A percentile compares a stretch with the other conserved stretches of the same genome.
Conservation (phyloP, 2,113 vertebrate genomes). For the Panthera tigris region DNA sequence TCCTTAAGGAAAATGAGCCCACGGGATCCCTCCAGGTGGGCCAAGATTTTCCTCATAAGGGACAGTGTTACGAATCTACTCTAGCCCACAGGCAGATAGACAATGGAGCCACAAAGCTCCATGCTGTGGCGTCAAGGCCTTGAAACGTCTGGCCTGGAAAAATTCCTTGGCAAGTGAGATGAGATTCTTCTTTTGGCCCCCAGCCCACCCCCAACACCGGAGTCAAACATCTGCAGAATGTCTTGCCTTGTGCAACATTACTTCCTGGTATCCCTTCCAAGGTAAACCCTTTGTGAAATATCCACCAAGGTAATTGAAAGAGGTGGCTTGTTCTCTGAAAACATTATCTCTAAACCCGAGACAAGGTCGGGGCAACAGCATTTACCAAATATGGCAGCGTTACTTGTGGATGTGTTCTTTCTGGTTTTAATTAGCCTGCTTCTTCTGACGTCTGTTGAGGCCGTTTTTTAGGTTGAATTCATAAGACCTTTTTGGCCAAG, state of each 20-base stretch:
- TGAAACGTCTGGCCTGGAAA: background rate
- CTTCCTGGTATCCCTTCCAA: background rate
- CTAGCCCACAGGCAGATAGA: background rate
- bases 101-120: background rate
- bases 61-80: background rate
- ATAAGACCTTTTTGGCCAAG: background rate
- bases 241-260: background rate
- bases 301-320: background rate
- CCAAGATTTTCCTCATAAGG: background rate
- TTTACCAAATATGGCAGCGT: background rate
- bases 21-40: fast-evolving
- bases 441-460: background rate
- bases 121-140: background rate
- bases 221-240: background rate
- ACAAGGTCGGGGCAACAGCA: background rate
- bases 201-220: too few relatives aligned
- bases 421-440: conserved; percentile 2
- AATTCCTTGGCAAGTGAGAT: background rate
- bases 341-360: background rate
- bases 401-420: background rate
- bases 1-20: background rate
- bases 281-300: background rate
- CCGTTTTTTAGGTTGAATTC: background rate
- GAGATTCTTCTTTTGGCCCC: background rate
- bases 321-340: background rate